phyloP scores from a whole-genome alignment of 2,113 vertebrate species.

The Camelus dromedarius region DNA sequence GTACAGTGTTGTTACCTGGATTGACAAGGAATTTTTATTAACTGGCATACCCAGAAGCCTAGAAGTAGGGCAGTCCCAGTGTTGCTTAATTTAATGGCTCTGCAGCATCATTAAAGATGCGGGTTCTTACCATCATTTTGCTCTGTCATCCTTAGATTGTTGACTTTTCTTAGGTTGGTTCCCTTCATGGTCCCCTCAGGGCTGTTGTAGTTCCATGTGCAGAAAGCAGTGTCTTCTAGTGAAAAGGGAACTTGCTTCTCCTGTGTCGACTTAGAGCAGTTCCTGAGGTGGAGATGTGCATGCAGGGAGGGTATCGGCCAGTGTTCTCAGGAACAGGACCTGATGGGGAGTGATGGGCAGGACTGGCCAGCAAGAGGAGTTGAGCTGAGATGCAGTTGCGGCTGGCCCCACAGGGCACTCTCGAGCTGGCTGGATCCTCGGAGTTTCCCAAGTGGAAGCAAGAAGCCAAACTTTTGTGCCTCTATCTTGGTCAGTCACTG shows the following conservation, averaged over 20 bases:
- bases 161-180: background rate
- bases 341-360: background rate
- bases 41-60: background rate
- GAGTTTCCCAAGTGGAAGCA: background rate
- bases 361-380: background rate
- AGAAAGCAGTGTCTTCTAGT: background rate
- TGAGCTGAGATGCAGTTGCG: rapidly evolving
- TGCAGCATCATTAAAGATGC: background rate
- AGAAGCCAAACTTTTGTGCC: background rate
- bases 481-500: background rate
- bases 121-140: background rate
- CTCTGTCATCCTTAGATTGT: background rate
- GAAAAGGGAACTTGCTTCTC: background rate
- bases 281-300: background rate
- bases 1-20: background rate
- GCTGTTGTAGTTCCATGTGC: no score
- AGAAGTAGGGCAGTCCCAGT: background rate
- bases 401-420: background rate
- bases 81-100: background rate
- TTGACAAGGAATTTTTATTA: background rate
- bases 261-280: background rate
- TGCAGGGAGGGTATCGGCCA: background rate
- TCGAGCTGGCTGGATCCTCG: background rate
- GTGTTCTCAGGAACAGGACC: background rate
- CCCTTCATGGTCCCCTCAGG: background rate